A percentile compares a stretch with the other conserved stretches of the same genome.
These are phyloP conservation scores for Andricus curvator DNA, from an alignment of 2,888 invertebrate species.

Conservation along the genomic window DNA sequence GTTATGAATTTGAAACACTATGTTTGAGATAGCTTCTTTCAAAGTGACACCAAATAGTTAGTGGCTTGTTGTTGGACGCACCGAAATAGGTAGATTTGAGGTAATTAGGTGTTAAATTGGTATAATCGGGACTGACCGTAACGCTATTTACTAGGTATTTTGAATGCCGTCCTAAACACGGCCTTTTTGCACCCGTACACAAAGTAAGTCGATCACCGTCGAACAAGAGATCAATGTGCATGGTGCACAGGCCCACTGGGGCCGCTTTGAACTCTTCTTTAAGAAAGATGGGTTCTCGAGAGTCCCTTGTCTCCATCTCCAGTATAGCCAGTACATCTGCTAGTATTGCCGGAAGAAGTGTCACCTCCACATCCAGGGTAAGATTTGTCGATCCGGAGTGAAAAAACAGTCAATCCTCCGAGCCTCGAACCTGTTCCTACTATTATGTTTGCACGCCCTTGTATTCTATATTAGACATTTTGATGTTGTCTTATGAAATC, in stretches of 20 bases:
- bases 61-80: not conserved
- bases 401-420: slow-evolving; percentile 45
- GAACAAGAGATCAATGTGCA: slow-evolving; percentile 83
- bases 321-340: slow-evolving; percentile 74
- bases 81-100: not conserved
- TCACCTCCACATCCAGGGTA: slow-evolving; percentile 83
- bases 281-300: slow-evolving; percentile 88
- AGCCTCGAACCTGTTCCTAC: slow-evolving; percentile 12
- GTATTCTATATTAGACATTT: not conserved
- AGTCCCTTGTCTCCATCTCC: slow-evolving; percentile 86
- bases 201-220: slow-evolving; percentile 94
- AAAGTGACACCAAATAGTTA: not conserved
- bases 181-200: slow-evolving; percentile 94
- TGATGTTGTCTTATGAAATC: not conserved
- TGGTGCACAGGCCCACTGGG: slow-evolving; percentile 82
- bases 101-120: not conserved
- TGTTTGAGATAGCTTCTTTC: too few species aligned
- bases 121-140: not conserved
- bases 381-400: slow-evolving; percentile 81
- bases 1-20: too few species aligned
- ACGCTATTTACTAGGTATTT: slow-evolving; percentile 88
- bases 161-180: slow-evolving; percentile 93
- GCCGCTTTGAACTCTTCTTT: slow-evolving; percentile 81
- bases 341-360: slow-evolving; percentile 81
- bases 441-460: not conserved